Evolutionary conservation across 2,797 vertebrate genomes (phyloP).

Genomic region (Gambusia yucatana): DNA sequence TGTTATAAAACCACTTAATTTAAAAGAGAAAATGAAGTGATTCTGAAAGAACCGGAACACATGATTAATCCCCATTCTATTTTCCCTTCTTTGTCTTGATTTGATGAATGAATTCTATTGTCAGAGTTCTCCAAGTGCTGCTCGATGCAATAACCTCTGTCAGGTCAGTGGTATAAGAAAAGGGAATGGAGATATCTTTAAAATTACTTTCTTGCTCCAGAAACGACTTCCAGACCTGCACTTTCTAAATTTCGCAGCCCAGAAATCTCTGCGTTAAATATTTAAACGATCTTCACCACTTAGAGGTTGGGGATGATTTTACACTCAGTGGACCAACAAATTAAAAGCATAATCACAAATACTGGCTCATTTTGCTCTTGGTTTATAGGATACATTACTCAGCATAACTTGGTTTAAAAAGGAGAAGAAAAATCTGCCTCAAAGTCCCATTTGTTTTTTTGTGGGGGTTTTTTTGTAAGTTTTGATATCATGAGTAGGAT

Average conservation of each 20-base stretch:
- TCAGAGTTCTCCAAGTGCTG: constrained; percentile 32
- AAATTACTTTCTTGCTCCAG: constrained; percentile 26
- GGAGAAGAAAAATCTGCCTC: constrained; percentile 1
- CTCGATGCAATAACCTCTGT: constrained; percentile 31
- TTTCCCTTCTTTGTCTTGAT: constrained; percentile 61
- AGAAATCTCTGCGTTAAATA: constrained; percentile 55
- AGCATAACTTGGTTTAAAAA: constrained; percentile 4
- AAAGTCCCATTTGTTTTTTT: constrained; percentile 23
- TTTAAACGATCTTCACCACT: constrained; percentile 68
- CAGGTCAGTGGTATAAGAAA: constrained; percentile 33
- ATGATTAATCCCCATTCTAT: constrained; percentile 42
- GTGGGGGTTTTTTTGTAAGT: constrained; percentile 22
- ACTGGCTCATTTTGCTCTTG: constrained; percentile 43
- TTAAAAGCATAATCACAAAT: constrained; percentile 57
- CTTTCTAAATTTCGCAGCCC: constrained; percentile 50
- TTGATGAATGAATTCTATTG: constrained; percentile 67
- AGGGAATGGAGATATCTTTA: constrained; percentile 33
- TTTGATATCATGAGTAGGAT: constrained; percentile 43
- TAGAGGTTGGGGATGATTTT: constrained; percentile 63
- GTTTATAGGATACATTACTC: constrained; percentile 32
- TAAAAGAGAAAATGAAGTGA: constrained; percentile 10
- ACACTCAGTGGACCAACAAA: constrained; percentile 69
- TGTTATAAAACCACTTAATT: background rate
- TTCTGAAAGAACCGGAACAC: constrained; percentile 23
- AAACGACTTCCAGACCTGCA: constrained; percentile 49